These are phyloP conservation scores for Microchirus variegatus DNA, from an alignment of 2,797 vertebrate genomes.

Conservation along the genomic window DNA sequence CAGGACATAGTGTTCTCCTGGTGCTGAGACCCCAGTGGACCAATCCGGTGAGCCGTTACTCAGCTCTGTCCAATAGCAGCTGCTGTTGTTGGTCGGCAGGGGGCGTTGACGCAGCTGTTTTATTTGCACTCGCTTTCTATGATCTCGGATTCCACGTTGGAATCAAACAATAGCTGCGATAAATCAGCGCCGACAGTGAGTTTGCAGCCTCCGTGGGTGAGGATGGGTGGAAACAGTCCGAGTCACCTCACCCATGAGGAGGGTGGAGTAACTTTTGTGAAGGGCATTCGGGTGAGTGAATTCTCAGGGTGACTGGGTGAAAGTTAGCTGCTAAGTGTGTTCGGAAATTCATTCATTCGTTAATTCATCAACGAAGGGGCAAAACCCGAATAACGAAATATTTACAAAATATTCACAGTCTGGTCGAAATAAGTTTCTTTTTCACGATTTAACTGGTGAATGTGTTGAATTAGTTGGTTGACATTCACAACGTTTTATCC, in stretches of 20 bases:
- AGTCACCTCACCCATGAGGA: constrained; percentile 64
- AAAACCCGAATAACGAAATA: no score
- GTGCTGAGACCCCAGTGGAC: neutral
- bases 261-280: constrained; percentile 67
- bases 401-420: no score
- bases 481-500: no score
- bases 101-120: constrained; percentile 16
- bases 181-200: neutral
- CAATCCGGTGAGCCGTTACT: constrained; percentile 65
- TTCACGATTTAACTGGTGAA: no score
- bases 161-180: neutral
- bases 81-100: constrained; percentile 31
- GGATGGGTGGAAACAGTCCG: constrained; percentile 77
- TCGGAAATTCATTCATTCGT: no score
- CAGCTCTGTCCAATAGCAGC: constrained; percentile 63
- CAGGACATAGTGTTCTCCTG: constrained; percentile 64
- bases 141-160: constrained; percentile 11
- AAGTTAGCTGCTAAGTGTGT: no score
- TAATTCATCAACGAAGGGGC: no score
- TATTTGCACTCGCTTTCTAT: constrained; percentile 1
- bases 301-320: neutral
- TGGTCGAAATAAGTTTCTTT: no score
- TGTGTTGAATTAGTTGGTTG: no score
- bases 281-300: constrained; percentile 81
- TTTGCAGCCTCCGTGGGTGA: neutral